A percentile compares a stretch with the other conserved stretches of the same genome.
Evolutionary conservation across 2,888 invertebrate species (phyloP).

Genomic region (Heliconius aoede): DNA sequence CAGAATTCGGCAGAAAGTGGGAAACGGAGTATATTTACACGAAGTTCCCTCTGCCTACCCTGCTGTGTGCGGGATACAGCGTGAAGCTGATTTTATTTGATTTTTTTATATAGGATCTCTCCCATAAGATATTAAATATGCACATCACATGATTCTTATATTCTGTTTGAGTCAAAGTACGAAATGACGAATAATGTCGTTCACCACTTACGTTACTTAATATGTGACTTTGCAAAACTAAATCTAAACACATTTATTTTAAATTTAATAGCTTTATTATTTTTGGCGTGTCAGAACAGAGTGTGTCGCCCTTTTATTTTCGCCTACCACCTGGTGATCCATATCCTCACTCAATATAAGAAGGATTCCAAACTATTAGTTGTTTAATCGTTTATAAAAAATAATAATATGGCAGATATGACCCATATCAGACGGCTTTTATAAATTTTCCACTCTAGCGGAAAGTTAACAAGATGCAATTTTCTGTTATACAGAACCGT

Average conservation of each 20-base stretch:
- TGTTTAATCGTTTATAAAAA: conserved; percentile 57
- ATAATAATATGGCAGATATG: conserved; percentile 56
- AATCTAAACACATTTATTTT: background rate
- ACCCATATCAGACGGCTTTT: conserved; percentile 54
- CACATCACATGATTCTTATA: background rate
- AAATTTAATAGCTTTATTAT: conserved; percentile 5
- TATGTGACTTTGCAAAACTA: background rate
- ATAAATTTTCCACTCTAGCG: conserved; percentile 58
- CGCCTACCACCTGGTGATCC: conserved; percentile 7
- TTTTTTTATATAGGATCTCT: no score
- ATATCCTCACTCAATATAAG: conserved; percentile 51
- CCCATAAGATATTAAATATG: background rate
- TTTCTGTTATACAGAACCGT: conserved; percentile 48
- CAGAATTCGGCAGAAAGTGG: no score
- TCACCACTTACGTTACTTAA: background rate
- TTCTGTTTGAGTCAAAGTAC: background rate
- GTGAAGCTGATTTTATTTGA: no score
- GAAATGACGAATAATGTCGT: background rate
- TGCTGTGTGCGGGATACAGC: no score
- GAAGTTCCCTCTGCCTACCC: no score
- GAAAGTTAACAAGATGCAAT: conserved; percentile 52
- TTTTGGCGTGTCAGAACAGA: background rate
- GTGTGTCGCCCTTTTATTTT: background rate
- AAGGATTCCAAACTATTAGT: conserved; percentile 54
- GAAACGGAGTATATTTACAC: no score